Conservation (phyloP, 2,113 vertebrate species). For the Spermophilus dauricus region DNA sequence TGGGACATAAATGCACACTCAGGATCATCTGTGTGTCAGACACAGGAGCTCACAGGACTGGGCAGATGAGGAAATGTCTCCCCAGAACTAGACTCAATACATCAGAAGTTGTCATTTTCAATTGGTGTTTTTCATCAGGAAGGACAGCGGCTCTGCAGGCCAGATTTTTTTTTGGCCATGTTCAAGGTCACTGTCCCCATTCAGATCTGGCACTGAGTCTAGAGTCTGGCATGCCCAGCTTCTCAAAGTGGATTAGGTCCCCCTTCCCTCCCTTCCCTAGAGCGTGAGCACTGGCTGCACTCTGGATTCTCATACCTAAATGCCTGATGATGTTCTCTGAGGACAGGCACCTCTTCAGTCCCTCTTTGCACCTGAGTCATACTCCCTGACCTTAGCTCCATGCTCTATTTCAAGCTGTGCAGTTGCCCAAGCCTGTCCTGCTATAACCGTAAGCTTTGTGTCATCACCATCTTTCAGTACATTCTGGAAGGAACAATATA, state of each 20-base stretch:
- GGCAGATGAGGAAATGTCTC: conserved; percentile 72
- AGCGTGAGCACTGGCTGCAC: neutral
- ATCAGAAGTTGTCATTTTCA: conserved; percentile 70
- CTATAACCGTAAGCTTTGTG: neutral
- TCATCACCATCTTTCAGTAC: neutral
- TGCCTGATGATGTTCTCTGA: neutral
- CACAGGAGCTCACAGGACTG: neutral
- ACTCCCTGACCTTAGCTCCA: neutral
- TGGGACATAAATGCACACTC: neutral
- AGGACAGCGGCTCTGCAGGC: conserved; percentile 24
- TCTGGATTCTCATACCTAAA: neutral
- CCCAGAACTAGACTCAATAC: conserved; percentile 65
- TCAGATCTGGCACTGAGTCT: neutral
- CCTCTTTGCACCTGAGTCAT: neutral
- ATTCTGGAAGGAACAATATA: neutral
- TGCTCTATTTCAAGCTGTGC: neutral
- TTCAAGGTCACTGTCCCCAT: conserved; percentile 60
- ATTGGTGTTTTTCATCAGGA: conserved; percentile 22
- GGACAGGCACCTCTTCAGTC: neutral
- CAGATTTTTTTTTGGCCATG: neutral
- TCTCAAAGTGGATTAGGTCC: conserved; percentile 74
- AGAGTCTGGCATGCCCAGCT: conserved; percentile 11
- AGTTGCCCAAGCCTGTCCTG: neutral
- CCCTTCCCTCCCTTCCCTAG: neutral
- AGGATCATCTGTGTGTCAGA: neutral